These are phyloP conservation scores for Indri indri DNA, from an alignment of 2,113 vertebrate species.

Conservation along the genomic window DNA sequence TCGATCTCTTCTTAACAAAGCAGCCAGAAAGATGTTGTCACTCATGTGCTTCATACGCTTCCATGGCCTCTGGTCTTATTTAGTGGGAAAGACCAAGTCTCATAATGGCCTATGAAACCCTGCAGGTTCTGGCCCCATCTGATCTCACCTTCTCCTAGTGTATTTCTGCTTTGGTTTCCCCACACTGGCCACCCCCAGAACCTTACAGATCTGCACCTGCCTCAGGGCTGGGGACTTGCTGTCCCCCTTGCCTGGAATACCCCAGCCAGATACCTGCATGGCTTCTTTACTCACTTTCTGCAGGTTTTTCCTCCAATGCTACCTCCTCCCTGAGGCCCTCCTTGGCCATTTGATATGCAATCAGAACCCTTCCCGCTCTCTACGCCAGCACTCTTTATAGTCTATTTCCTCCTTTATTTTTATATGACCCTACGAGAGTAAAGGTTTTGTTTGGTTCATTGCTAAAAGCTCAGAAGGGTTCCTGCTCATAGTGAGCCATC, in stretches of 20 bases:
- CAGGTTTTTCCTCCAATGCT: neutral
- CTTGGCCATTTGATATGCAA: neutral
- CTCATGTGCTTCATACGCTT: neutral
- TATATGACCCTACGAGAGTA: neutral
- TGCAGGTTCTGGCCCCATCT: neutral
- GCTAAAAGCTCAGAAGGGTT: neutral
- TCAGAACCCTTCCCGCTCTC: neutral
- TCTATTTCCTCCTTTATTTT: neutral
- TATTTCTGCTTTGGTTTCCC: neutral
- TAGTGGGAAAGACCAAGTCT: neutral
- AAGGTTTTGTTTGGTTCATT: neutral
- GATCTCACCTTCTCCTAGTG: neutral
- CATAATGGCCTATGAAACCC: neutral
- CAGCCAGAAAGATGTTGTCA: neutral
- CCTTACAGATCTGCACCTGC: neutral
- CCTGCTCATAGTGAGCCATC: neutral
- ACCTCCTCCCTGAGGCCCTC: neutral
- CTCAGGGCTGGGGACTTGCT: neutral
- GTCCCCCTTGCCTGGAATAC: neutral
- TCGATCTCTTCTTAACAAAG: neutral
- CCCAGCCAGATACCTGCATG: neutral
- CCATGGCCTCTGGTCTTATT: neutral
- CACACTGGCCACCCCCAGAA: too few relatives aligned
- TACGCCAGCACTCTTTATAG: neutral
- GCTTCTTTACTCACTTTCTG: neutral